A percentile compares a stretch with the other conserved stretches of the same genome.
Evolutionary conservation across 2,113 vertebrate genomes (phyloP).

Genomic region (Xenopus laevis): DNA sequence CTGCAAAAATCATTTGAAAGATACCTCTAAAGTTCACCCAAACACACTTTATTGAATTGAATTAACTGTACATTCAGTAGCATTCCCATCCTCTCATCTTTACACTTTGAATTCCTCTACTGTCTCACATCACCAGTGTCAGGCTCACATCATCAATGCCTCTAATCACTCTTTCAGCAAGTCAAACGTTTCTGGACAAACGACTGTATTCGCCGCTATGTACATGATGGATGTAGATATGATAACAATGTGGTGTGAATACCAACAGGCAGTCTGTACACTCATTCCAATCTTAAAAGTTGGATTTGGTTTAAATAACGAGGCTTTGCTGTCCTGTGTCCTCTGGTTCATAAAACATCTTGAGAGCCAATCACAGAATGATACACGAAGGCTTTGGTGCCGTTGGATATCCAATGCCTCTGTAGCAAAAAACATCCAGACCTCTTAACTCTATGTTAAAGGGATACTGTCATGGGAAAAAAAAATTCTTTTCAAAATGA

Average conservation of each 20-base stretch:
- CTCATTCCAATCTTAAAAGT: slow-evolving; percentile 20
- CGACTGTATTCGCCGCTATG: slow-evolving; percentile 15
- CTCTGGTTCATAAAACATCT: slow-evolving; percentile 1
- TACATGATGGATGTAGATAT: slow-evolving; percentile 31
- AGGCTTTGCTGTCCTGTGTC: neutral
- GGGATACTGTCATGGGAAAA: too few species aligned
- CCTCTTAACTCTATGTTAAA: slow-evolving; percentile 27
- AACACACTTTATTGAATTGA: neutral
- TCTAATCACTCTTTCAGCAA: slow-evolving; percentile 40
- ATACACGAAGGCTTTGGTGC: slow-evolving; percentile 9
- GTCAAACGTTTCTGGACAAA: slow-evolving; percentile 36
- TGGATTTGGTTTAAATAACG: slow-evolving; percentile 19
- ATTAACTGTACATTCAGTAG: neutral
- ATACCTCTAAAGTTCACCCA: neutral
- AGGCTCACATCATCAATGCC: slow-evolving; percentile 46
- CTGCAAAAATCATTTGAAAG: neutral
- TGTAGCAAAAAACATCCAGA: neutral
- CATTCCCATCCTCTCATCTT: neutral
- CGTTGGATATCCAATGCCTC: slow-evolving; percentile 9
- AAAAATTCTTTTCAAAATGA: too few species aligned
- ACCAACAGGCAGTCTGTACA: slow-evolving; percentile 23
- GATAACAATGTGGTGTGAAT: slow-evolving; percentile 27
- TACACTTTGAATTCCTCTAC: slow-evolving; percentile 31
- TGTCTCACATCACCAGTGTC: slow-evolving; percentile 47
- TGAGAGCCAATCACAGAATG: slow-evolving; percentile 11